Conservation (phyloP, 2,888 invertebrate genomes). For the Diplolepis rosae region DNA sequence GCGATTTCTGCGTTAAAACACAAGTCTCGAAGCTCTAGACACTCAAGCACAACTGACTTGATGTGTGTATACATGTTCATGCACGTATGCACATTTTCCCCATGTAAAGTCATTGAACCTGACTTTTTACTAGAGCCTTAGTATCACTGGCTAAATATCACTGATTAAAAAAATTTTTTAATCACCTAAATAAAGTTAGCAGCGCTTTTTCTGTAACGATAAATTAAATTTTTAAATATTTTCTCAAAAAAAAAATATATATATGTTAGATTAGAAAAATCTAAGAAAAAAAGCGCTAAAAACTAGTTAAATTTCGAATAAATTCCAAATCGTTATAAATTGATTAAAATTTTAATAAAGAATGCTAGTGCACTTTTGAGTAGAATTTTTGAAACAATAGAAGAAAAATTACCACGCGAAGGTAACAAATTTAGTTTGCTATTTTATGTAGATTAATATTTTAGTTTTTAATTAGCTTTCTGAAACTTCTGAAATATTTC, state of each 20-base stretch:
- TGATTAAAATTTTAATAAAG: too few species aligned
- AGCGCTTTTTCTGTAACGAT: too few species aligned
- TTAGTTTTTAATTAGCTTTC: not conserved
- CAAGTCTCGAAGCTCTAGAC: not conserved
- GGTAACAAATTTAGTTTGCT: too few species aligned
- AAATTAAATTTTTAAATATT: not conserved
- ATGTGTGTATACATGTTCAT: constrained; percentile 23
- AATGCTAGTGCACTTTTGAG: too few species aligned
- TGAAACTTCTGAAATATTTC: not conserved
- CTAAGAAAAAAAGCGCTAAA: too few species aligned
- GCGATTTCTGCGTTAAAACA: constrained; percentile 10
- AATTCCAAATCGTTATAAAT: too few species aligned
- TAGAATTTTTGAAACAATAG: too few species aligned
- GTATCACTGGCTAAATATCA: not conserved
- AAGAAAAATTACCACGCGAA: too few species aligned
- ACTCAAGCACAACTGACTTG: not conserved
- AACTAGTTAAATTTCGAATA: too few species aligned
- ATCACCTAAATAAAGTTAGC: too few species aligned
- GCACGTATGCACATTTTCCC: constrained; percentile 16
- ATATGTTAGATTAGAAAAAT: too few species aligned
- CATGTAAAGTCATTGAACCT: constrained; percentile 16
- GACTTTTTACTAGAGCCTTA: not conserved
- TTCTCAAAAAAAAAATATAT: too few species aligned
- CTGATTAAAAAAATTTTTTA: not conserved
- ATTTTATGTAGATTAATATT: not conserved